Evolutionary conservation across 1,140 invertebrate genomes (phyloP), one percentile per base, ranked within the genome.

Genomic region (Trichomalopsis sarcophagae): DNA sequence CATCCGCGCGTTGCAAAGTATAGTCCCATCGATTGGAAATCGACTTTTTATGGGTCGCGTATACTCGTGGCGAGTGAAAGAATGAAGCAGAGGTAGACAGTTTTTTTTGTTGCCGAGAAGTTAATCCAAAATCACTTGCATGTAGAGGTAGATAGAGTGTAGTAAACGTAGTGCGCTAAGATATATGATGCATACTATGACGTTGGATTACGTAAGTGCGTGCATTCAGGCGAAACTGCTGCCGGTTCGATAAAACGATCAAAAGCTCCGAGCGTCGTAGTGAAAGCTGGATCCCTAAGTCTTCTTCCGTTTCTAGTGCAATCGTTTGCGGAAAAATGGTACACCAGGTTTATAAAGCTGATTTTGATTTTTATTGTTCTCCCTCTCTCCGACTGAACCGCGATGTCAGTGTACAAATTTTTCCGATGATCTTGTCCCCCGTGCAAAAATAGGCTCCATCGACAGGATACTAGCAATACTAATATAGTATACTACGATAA

Each of bases 61-160:
- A 9, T 0, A 11, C 69, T 23, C 69, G 27, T 33, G 14, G 73
- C 73, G 17, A 1, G 17, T 23, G 21, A 33, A 75, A 71, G 27
- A 68, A 30, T 36, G 33, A 27, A 2, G 30, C 14, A 40, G 50
- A 62, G 76, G 66, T 83, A 77, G 7, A 76, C 23, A 50, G 36
- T 71, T 50, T 68, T 50, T 40, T 77, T 55, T n/a, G 2, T 40
- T 75, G 5, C 21, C 21, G 33, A 74, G 21, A 83, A 27, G 7
- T 30, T 5, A 47, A 78, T 80, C 77, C 69, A 84, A 80, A 80
- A 80, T 84, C 69, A 80, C 55, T 74, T 75, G 83, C 83, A 84
- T 79, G 5, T 17, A 68, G 68, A 84, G 83, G 83, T 84, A 80
- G 77, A 84, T 73, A 50, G 66, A 78, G 40, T 36, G 68, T 73